Conservation (phyloP, 2,888 invertebrate species). For the Nezara viridula region DNA sequence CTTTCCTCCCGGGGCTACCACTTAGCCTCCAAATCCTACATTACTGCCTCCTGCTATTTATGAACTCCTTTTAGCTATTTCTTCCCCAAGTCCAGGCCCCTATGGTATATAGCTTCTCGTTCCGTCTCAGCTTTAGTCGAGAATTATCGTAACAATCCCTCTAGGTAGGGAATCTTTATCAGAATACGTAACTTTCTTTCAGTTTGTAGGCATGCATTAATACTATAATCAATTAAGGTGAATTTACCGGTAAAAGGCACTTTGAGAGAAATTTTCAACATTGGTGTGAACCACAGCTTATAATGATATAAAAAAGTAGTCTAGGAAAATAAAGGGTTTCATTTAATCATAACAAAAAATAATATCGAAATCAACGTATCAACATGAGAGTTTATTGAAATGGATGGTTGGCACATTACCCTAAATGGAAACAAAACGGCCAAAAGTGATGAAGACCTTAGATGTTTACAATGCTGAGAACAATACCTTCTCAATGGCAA, state of each 20-base stretch:
- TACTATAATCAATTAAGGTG: too few species aligned
- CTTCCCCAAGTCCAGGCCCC: neutral
- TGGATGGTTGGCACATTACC: neutral
- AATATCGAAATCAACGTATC: too few species aligned
- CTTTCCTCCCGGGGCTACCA: neutral
- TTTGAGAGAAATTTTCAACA: too few species aligned
- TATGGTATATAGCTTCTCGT: neutral
- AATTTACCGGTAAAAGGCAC: too few species aligned
- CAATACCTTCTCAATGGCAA: neutral
- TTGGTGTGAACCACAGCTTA: too few species aligned
- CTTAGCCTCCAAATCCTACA: neutral
- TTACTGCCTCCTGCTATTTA: conserved; percentile 5
- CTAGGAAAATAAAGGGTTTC: too few species aligned
- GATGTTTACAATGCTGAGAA: neutral
- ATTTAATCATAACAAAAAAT: too few species aligned
- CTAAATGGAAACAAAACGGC: neutral
- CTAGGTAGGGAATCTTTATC: neutral
- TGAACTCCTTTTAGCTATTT: conserved; percentile 14
- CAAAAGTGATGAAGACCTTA: neutral
- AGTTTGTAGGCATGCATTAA: too few species aligned
- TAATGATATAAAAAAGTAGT: too few species aligned
- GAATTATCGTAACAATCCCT: neutral
- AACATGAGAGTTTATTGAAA: neutral
- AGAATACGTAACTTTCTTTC: neutral
- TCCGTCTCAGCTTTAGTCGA: neutral